Evolutionary conservation across 2,113 vertebrate genomes (phyloP).

Genomic region (Axis porcinus): DNA sequence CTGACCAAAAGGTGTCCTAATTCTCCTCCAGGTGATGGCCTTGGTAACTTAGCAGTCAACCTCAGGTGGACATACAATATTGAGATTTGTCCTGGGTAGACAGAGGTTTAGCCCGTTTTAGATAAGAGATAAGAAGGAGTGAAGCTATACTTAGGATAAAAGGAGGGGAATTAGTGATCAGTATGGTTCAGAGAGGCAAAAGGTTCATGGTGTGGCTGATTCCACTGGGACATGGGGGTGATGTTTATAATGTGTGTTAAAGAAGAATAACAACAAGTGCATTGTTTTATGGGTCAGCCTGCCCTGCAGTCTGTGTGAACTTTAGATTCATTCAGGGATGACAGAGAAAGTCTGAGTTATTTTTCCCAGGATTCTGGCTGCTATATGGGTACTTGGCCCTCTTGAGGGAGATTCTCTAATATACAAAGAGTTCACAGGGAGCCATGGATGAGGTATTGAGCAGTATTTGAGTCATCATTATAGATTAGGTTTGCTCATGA

Average conservation of each 20-base stretch:
- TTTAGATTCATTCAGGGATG: background rate
- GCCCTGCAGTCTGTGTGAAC: background rate
- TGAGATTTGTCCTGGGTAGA: background rate
- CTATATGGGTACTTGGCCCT: background rate
- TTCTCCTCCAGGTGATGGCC: background rate
- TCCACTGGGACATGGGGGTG: background rate
- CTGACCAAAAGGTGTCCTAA: background rate
- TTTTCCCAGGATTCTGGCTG: background rate
- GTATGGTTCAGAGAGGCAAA: background rate
- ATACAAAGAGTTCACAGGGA: background rate
- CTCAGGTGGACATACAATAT: background rate
- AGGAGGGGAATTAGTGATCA: background rate
- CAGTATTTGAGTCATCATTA: background rate
- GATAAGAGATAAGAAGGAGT: background rate
- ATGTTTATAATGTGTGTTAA: background rate
- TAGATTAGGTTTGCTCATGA: background rate
- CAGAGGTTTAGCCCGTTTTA: background rate
- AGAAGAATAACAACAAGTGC: background rate
- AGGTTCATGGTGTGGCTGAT: background rate
- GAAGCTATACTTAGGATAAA: background rate
- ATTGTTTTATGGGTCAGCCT: background rate
- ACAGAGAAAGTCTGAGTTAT: background rate
- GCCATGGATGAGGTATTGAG: background rate
- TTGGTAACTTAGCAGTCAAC: background rate
- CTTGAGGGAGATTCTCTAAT: background rate